Percentiles rank a stretch among this genome's conserved stretches.
phyloP scores from a whole-genome alignment of 2,888 invertebrate genomes.

The Parnassius glacialis region DNA sequence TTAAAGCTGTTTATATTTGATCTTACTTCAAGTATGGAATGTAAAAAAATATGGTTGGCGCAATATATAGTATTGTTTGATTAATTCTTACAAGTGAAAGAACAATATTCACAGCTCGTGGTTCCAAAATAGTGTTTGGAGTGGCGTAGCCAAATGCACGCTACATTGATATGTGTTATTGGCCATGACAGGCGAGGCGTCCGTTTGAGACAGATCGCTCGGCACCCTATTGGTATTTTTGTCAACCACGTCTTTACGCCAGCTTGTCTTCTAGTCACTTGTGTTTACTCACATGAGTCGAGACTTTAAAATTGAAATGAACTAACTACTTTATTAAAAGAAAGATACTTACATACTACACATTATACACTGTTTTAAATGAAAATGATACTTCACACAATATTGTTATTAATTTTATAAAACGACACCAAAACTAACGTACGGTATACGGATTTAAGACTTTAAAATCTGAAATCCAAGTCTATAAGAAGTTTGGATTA shows the following conservation, averaged over 20 bases:
- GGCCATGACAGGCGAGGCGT: constrained; percentile 65
- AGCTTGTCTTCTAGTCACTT: constrained; percentile 40
- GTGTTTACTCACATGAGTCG: constrained; percentile 74
- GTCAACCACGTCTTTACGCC: constrained; percentile 42
- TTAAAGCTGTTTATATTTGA: not conserved
- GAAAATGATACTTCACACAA: too few species aligned
- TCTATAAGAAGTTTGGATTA: too few species aligned
- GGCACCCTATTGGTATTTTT: constrained; percentile 67
- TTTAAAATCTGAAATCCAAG: too few species aligned
- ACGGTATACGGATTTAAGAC: too few species aligned
- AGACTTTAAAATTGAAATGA: constrained; percentile 62
- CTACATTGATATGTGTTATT: constrained; percentile 74
- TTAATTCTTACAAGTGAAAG: constrained; percentile 18
- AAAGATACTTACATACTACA: too few species aligned
- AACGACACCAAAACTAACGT: too few species aligned
- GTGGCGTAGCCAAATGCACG: constrained; percentile 71
- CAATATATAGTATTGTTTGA: constrained; percentile 4
- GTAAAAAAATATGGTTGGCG: not conserved
- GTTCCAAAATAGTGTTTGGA: constrained; percentile 66
- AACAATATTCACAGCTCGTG: constrained; percentile 29
- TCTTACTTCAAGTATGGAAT: not conserved
- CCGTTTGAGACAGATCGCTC: constrained; percentile 45
- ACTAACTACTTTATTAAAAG: constrained; percentile 33
- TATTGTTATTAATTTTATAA: too few species aligned
- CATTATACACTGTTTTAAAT: too few species aligned